These are phyloP conservation scores for Zophobas atratus DNA, from an alignment of 1,140 invertebrate genomes.

Conservation along the genomic window DNA sequence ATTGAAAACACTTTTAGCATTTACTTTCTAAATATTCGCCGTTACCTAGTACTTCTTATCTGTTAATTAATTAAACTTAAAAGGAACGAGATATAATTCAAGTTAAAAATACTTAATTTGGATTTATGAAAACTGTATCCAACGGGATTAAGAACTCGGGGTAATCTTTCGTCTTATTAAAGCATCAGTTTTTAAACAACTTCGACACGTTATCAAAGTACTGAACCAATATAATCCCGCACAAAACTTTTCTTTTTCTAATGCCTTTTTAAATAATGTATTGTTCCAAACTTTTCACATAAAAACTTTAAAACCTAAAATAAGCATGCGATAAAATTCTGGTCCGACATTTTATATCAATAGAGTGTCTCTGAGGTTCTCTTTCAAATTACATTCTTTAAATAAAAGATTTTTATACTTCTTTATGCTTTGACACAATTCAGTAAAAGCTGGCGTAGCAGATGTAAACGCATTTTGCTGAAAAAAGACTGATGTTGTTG, in stretches of 20 bases:
- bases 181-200: constrained; percentile 5
- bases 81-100: constrained; percentile 11
- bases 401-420: background rate
- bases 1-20: background rate
- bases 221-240: constrained; percentile 18
- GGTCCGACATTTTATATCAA: constrained; percentile 13
- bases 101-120: background rate
- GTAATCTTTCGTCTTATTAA: constrained; percentile 5
- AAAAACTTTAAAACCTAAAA: constrained; percentile 34
- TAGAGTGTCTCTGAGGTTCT: background rate
- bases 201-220: constrained; percentile 25
- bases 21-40: background rate
- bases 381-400: too few species aligned
- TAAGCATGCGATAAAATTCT: constrained; percentile 28
- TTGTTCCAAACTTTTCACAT: constrained; percentile 34
- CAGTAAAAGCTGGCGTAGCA: too few species aligned
- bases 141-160: background rate
- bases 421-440: too few species aligned
- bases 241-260: constrained; percentile 24
- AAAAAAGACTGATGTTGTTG: too few species aligned
- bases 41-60: background rate
- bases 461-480: too few species aligned
- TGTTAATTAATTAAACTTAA: constrained; percentile 32
- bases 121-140: constrained; percentile 11
- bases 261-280: constrained; percentile 42